These are phyloP conservation scores for Resseliella maxima DNA, from an alignment of 2,888 invertebrate genomes.

Conservation along the genomic window DNA sequence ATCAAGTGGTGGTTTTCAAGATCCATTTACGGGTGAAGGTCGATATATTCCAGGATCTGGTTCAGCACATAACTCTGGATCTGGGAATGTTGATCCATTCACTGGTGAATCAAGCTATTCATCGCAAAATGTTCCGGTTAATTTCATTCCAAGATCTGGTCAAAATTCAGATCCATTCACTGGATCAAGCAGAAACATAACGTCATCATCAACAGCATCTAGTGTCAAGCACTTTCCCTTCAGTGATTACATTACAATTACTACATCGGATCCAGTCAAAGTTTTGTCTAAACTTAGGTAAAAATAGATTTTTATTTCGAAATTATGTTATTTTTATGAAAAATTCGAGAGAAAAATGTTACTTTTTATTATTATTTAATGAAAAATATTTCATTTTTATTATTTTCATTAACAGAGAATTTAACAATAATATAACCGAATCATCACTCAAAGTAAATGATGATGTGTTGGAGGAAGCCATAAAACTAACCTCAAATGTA, in stretches of 20 bases:
- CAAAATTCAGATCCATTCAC: constrained; percentile 59
- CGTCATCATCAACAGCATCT: background rate
- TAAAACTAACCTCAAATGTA: constrained; percentile 72
- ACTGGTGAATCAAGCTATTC: constrained; percentile 78
- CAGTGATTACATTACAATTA: constrained; percentile 75
- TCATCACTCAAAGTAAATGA: background rate
- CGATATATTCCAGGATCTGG: constrained; percentile 74
- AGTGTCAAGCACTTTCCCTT: constrained; percentile 66
- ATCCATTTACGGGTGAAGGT: constrained; percentile 77
- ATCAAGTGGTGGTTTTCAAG: constrained; percentile 68
- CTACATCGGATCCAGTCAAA: constrained; percentile 79
- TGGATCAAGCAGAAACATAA: constrained; percentile 57
- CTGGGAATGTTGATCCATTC: constrained; percentile 73
- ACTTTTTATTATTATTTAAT: too few species aligned
- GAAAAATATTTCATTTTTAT: constrained; percentile 15
- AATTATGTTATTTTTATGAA: too few species aligned
- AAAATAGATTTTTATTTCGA: too few species aligned
- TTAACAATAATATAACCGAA: constrained; percentile 74
- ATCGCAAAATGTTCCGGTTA: constrained; percentile 64
- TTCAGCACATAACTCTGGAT: constrained; percentile 60
- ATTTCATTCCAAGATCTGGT: background rate
- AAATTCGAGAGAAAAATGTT: background rate
- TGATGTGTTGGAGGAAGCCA: constrained; percentile 59
- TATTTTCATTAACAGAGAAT: constrained; percentile 69
- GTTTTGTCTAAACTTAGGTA: constrained; percentile 77